Evolutionary conservation across 2,113 vertebrate species (phyloP), one percentile per base, ranked within the genome.

Genomic region (Genyomyrus donnyi): DNA sequence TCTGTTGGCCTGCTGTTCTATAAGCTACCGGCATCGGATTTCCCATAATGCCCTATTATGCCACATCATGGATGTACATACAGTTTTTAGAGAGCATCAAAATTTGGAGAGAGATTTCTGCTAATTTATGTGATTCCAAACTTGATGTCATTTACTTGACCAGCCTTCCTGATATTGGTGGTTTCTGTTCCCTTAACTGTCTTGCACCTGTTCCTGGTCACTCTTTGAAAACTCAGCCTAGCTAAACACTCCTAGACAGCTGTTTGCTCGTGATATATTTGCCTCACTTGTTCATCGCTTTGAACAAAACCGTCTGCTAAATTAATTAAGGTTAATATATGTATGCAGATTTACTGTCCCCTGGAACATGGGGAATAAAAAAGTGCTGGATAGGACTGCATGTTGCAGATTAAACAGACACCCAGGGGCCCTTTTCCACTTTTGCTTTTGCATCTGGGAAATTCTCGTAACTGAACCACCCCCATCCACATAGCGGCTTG

Each of bases 381-480:
- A 83, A 74, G 70, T 89, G 88, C 90, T 91, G 85, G 83, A 80
- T 46, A 1, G 52, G 27, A 89, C 83, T 88, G 88, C 49, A 83
- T 50, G 42, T 5, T 53, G 21, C 80, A 5, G 39, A 48, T 86
- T 31, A n/a, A 62, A 21, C 24, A 27, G 88, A 58, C 88, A 74
- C 21, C 39, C 88, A 88, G 88, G n/a, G 39, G 58, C 56, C 45
- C 7, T 27, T n/a, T 45, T 45, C 70, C 15, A 39, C n/a, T 35
- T 15, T 35, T 35, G n/a, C 31, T 35, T 15, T 31, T 5, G 31
- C 27, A 35, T 74, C 3, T 35, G 15, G 31, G 70, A 39, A 17
- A 35, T 31, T 4, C 27, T 74, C 8, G 1, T n/a, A 66, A 27
- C n/a, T 66, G 13, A 15, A 15, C 31, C 31, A 35, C 66, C n/a